These are phyloP conservation scores for Pyrocephalus nanus DNA, from an alignment of 2,797 vertebrate species.

Conservation along the genomic window DNA sequence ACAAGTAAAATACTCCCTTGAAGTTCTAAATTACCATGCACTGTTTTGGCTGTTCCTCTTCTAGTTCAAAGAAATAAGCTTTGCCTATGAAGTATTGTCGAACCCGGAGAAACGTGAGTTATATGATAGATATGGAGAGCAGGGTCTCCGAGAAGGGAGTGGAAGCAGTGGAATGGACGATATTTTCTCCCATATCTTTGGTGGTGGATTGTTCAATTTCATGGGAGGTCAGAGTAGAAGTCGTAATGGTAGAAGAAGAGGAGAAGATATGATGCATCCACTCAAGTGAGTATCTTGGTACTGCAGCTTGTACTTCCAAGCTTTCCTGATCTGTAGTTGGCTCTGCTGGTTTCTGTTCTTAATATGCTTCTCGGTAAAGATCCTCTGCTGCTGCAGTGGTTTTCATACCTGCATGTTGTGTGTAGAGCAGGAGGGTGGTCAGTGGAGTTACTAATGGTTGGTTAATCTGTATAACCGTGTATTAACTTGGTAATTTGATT, in stretches of 20 bases:
- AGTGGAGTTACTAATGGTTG: not conserved
- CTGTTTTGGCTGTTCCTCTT: constrained; percentile 21
- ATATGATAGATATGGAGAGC: constrained; percentile 96
- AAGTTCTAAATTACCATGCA: not conserved
- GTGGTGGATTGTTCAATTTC: constrained; percentile 94
- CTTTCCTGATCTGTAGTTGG: not conserved
- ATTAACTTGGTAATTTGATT: not conserved
- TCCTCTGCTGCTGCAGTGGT: not conserved
- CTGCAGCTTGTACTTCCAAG: not conserved
- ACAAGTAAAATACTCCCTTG: not conserved
- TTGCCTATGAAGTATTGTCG: constrained; percentile 96
- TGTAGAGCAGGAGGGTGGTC: not conserved
- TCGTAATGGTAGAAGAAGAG: constrained; percentile 93
- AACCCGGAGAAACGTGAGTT: constrained; percentile 97
- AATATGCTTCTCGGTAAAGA: not conserved
- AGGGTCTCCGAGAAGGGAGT: constrained; percentile 96
- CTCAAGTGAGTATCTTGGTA: constrained; percentile 86
- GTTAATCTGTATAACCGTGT: not conserved
- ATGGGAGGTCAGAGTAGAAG: constrained; percentile 93
- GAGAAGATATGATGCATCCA: constrained; percentile 98
- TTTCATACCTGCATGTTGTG: not conserved
- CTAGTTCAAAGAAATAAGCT: constrained; percentile 99
- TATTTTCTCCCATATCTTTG: constrained; percentile 99
- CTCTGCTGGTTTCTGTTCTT: not conserved
- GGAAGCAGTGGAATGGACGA: constrained; percentile 96